Base-by-base conservation (phyloP, 2,113 vertebrate genomes). In the Chrysemys picta region DNA sequence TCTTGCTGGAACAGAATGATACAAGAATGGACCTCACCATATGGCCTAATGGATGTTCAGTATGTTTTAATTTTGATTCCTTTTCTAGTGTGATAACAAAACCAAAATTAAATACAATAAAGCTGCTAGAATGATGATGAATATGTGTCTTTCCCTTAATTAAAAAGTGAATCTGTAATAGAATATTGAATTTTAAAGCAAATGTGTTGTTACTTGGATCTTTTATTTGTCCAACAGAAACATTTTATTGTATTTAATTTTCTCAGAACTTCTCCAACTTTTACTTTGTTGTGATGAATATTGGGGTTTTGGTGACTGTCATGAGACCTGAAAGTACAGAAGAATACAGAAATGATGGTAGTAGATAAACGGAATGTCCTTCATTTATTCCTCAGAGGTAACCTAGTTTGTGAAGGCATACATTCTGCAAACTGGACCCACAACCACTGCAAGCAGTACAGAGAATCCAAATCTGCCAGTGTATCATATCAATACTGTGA, bases 401-500 rank as follows among this genome's bases (percentile, higher is more conserved):
- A 93, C 9, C 22, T 85, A 95, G 82, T 97, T 93, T 97, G 84
- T 87, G 59, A 94, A 94, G 92, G 90, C 97, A 95, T 97, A 96
- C 96, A 91, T 92, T 97, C 90, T 90, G 88, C 72, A 95, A 97
- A 97, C 91, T 76, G 94, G 96, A 87, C 93, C 93, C 93, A 94
- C 84, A 94, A 89, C 82, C 88, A 93, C 62, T 86, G 91, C 88
- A 91, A 96, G 84, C 57, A 82, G 90, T 93, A 81, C 29, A 93
- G 87, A 91, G 59, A 94, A 80, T 91, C 92, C 88, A 97, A 97
- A 95, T 94, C 95, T 97, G 92, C 95, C 95, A 96, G 80, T 88
- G 86, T 89, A 88, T 96, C 86, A 86, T 76, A 95, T 94, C 80
- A 89, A 54, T 94, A 90, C 88, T 89, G 52, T 80, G 84, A 85